Evolutionary conservation across 2,888 invertebrate species (phyloP).

Genomic region (Pachymerium ferrugineum): DNA sequence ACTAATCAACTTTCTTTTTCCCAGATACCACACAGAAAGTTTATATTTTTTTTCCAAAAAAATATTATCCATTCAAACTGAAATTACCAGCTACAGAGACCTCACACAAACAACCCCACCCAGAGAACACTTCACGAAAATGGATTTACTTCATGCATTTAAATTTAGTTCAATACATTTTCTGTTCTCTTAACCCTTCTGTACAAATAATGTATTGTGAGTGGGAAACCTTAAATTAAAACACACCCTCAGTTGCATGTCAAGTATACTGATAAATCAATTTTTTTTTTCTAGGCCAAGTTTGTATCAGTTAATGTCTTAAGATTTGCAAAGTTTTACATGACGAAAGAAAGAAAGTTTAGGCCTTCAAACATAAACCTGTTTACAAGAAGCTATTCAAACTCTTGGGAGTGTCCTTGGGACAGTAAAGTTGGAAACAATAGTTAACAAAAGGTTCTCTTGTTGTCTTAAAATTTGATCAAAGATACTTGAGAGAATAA

Average conservation of each 20-base stretch:
- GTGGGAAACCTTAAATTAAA: neutral
- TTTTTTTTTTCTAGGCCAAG: no score
- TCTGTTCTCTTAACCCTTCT: neutral
- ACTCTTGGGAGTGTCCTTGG: constrained; percentile 9
- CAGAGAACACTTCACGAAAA: neutral
- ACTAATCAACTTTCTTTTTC: neutral
- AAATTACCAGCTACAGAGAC: neutral
- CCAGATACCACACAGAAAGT: neutral
- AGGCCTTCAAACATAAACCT: neutral
- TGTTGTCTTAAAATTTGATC: neutral
- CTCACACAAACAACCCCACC: constrained; percentile 6
- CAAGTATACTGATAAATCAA: no score
- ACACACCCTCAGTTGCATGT: no score
- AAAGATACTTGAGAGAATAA: neutral
- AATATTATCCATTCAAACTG: neutral
- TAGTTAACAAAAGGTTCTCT: neutral
- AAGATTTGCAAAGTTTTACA: neutral
- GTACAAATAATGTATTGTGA: neutral
- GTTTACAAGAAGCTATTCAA: neutral
- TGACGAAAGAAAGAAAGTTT: neutral
- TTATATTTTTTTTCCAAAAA: neutral
- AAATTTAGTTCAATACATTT: neutral
- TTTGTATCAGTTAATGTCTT: no score
- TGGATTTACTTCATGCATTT: neutral
- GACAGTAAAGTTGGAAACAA: neutral